Base-by-base conservation (phyloP, 2,113 vertebrate genomes). In the Uropsilus gracilis region DNA sequence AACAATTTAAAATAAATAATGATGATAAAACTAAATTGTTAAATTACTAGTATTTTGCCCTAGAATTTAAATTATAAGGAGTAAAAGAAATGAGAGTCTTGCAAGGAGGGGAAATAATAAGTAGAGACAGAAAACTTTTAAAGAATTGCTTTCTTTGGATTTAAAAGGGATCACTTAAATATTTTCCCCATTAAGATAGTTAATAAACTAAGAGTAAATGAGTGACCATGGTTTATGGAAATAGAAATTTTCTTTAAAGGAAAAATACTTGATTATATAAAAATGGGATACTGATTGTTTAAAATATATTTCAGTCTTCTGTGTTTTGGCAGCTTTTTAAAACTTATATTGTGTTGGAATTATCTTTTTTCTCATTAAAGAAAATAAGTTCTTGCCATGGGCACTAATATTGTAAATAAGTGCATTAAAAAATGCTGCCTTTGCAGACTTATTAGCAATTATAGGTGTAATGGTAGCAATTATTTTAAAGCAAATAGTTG, bases 21-120 rank as follows among this genome's bases (percentile, higher is more conserved):
- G 77, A 46, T 85, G 85, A 92, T 32, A 64, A 37, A 18, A n/a
- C 10, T 86, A 46, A 96, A 86, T 17, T 85, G 30, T 9, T 86
- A 82, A 83, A 46, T 72, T 93, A 28, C 28, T 81, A 91, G 28
- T 42, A 8, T 22, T 89, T 66, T 93, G 71, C 46, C n/a, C 97
- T 95, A 42, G 26, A 32, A 82, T 76, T 92, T 86, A 77, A 93
- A 69, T 53, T 90, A 44, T 42, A 39, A 86, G 89, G 97, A 89
- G 90, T 61, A 42, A 87, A 95, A n/a, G n/a, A 90, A n/a, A 64
- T 30, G 76, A 55, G 18, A 55, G 20, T 7, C 53, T 53, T 17
- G 20, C 18, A 20, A 7, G 22, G 20, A 55, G 18, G 20, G 5
- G 53, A 22, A 7, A 55, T 17, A 55, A 7, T 20, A 55, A 8